Percentiles rank a stretch among this genome's conserved stretches.
These are phyloP conservation scores for Clarias magur DNA, from an alignment of 2,113 vertebrate genomes.

Conservation along the genomic window DNA sequence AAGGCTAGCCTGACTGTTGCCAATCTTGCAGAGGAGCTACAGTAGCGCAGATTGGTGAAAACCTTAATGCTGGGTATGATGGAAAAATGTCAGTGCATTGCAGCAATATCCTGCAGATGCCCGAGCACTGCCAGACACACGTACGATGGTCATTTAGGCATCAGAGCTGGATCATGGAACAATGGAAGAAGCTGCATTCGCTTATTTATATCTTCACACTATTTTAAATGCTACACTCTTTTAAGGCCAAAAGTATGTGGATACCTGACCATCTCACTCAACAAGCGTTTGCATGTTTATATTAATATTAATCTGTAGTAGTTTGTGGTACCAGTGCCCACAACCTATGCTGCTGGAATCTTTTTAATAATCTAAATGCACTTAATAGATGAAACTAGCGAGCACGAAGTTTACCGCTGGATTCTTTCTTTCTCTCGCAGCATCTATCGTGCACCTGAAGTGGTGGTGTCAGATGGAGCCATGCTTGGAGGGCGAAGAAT, in stretches of 20 bases:
- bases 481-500: constrained; percentile 89
- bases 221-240: too few relatives aligned
- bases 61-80: too few relatives aligned
- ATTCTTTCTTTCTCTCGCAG: constrained; percentile 62
- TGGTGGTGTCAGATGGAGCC: constrained; percentile 97
- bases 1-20: too few relatives aligned
- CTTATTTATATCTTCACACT: background rate
- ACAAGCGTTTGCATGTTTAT: background rate
- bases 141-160: too few relatives aligned
- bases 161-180: too few relatives aligned
- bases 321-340: background rate
- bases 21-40: too few relatives aligned
- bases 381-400: background rate
- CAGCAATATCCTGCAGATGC: too few relatives aligned
- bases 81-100: too few relatives aligned
- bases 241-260: too few relatives aligned
- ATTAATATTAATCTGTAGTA: background rate
- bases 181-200: too few relatives aligned
- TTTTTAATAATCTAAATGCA: background rate
- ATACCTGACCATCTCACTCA: background rate
- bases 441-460: constrained; percentile 87
- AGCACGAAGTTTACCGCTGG: background rate
- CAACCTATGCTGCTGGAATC: background rate
- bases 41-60: too few relatives aligned
- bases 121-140: too few relatives aligned